Evolutionary conservation across 2,113 vertebrate species (phyloP).

Genomic region (Saiga tatarica): DNA sequence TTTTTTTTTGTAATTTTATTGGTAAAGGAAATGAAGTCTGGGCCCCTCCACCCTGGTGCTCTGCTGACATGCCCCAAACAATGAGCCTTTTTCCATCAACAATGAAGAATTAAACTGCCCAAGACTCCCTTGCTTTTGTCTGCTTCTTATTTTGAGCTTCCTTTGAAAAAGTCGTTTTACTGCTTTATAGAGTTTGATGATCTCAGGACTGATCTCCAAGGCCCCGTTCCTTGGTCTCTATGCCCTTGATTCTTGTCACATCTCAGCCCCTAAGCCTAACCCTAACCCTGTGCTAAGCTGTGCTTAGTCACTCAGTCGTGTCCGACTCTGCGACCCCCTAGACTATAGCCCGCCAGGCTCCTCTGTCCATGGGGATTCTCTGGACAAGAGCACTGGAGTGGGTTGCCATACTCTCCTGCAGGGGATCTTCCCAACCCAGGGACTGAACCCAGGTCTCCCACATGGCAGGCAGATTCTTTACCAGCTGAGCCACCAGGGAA

Average conservation of each 20-base stretch:
- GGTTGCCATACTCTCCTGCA: not conserved
- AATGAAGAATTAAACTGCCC: not conserved
- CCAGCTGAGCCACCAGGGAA: not conserved
- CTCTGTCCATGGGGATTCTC: not conserved
- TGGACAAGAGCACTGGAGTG: not conserved
- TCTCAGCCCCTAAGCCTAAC: not conserved
- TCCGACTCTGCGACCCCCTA: not conserved
- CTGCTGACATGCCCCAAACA: conserved; percentile 27
- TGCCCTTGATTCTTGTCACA: not conserved
- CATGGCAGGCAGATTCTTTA: not conserved
- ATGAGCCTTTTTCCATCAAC: conserved; percentile 41
- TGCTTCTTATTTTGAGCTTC: conserved; percentile 60
- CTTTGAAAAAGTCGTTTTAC: conserved; percentile 41
- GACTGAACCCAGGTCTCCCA: not conserved
- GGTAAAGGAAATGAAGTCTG: conserved; percentile 64
- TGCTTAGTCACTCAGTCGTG: not conserved
- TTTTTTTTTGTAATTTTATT: not conserved
- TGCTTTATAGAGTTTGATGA: not conserved
- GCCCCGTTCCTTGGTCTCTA: not conserved
- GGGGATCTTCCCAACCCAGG: not conserved
- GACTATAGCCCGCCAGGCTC: not conserved
- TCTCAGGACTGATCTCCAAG: not conserved
- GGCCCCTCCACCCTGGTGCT: conserved; percentile 8
- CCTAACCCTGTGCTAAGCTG: not conserved
- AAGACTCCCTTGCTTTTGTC: conserved; percentile 35